These are phyloP conservation scores for Trochalopteron elliotii DNA, from an alignment of 2,113 vertebrate genomes.

Conservation along the genomic window DNA sequence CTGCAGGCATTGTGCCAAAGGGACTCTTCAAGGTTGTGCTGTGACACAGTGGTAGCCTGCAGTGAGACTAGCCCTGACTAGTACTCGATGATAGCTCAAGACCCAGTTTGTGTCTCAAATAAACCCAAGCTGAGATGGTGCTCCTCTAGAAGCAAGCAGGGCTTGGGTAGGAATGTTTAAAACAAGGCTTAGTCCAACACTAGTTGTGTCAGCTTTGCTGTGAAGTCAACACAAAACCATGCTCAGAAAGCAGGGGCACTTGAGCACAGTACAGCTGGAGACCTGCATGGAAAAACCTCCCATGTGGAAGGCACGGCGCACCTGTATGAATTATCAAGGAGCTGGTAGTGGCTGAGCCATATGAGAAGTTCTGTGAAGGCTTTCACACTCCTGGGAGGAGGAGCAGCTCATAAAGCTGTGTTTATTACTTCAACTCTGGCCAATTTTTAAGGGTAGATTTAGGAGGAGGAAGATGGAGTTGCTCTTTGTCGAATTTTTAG, in stretches of 20 bases:
- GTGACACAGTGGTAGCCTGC: background rate
- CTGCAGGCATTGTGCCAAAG: background rate
- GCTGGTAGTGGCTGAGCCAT: background rate
- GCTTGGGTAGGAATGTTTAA: background rate
- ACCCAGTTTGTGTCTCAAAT: background rate
- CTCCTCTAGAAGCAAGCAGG: background rate
- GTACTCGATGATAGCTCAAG: accelerated
- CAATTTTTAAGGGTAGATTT: background rate
- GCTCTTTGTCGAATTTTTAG: background rate
- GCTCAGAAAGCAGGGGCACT: background rate
- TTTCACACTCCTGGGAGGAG: background rate
- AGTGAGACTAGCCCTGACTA: background rate
- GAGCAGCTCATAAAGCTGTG: background rate
- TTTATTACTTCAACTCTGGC: background rate
- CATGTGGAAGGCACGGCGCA: accelerated
- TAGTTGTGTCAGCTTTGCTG: background rate
- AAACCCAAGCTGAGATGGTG: background rate
- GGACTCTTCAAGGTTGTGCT: background rate
- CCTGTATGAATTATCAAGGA: background rate
- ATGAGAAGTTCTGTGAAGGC: background rate
- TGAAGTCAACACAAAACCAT: background rate
- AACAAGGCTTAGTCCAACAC: background rate
- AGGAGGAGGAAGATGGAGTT: background rate
- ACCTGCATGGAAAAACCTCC: background rate
- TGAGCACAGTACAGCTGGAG: background rate